These are phyloP conservation scores for Tridacna gigas DNA, from an alignment of 2,888 invertebrate species.

Conservation along the genomic window DNA sequence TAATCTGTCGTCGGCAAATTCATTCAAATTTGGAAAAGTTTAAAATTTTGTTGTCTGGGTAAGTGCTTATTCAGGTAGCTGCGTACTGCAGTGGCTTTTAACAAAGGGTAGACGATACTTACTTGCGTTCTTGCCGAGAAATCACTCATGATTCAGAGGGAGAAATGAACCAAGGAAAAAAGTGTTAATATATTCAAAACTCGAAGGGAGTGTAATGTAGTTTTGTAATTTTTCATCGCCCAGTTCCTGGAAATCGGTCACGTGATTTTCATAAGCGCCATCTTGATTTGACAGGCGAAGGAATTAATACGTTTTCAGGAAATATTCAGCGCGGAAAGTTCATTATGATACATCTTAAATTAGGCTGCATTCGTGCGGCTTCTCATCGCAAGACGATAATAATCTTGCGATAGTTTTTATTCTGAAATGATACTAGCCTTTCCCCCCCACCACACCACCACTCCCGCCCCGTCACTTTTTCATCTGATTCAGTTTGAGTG, in stretches of 20 bases:
- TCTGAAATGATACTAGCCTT: neutral
- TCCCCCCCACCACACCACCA: neutral
- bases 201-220: conserved; percentile 46
- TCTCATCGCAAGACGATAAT: neutral
- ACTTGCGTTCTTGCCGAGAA: too few relatives aligned
- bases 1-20: too few relatives aligned
- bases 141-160: too few relatives aligned
- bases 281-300: conserved; percentile 49
- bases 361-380: neutral
- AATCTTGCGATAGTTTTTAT: too few relatives aligned
- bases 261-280: conserved; percentile 57
- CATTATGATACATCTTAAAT: conserved; percentile 54
- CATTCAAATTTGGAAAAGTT: too few relatives aligned
- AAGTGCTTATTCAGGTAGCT: too few relatives aligned
- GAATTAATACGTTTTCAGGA: conserved; percentile 55
- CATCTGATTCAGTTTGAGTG: too few relatives aligned
- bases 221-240: conserved; percentile 55
- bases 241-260: conserved; percentile 28
- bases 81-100: too few relatives aligned
- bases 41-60: too few relatives aligned
- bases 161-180: conserved; percentile 1
- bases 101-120: too few relatives aligned
- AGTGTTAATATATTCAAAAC: conserved; percentile 51
- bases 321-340: conserved; percentile 49
- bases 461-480: too few relatives aligned